These are phyloP conservation scores for Drosophila subsilvestris DNA, from an alignment of 2,888 invertebrate genomes.

Conservation along the genomic window DNA sequence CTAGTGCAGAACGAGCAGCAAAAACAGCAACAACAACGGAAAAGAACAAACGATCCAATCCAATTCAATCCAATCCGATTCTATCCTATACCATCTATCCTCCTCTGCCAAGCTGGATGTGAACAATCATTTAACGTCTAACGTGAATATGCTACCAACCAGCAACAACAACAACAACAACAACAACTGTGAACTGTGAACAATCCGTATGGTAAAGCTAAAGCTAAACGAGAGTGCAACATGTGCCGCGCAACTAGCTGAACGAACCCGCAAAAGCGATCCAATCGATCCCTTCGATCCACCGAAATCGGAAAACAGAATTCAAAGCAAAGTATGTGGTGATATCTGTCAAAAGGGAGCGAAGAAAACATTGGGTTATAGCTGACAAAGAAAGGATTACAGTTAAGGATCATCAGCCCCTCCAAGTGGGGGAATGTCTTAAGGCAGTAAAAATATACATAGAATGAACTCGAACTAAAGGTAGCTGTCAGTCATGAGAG, in stretches of 20 bases:
- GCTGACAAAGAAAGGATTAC: no score
- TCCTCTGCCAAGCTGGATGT: constrained; percentile 11
- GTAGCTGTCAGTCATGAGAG: no score
- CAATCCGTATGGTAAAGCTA: constrained; percentile 29
- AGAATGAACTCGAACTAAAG: no score
- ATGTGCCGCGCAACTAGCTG: constrained; percentile 44
- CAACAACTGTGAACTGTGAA: constrained; percentile 42
- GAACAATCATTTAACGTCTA: constrained; percentile 33
- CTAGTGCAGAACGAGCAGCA: constrained; percentile 44
- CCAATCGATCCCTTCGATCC: background rate
- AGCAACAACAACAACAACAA: constrained; percentile 22
- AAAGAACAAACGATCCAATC: constrained; percentile 17
- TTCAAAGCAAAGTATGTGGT: background rate
- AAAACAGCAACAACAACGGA: constrained; percentile 34
- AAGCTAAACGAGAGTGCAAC: constrained; percentile 45
- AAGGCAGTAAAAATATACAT: no score
- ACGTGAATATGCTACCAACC: constrained; percentile 39
- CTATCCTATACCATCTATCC: background rate
- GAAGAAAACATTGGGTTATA: background rate
- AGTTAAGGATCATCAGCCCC: no score
- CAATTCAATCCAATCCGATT: background rate
- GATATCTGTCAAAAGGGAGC: no score
- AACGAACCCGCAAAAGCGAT: constrained; percentile 3
- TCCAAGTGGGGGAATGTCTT: no score
- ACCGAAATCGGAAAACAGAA: background rate